Evolutionary conservation across 1,140 invertebrate genomes (phyloP).

Genomic region (Stegodyphus dumicola): DNA sequence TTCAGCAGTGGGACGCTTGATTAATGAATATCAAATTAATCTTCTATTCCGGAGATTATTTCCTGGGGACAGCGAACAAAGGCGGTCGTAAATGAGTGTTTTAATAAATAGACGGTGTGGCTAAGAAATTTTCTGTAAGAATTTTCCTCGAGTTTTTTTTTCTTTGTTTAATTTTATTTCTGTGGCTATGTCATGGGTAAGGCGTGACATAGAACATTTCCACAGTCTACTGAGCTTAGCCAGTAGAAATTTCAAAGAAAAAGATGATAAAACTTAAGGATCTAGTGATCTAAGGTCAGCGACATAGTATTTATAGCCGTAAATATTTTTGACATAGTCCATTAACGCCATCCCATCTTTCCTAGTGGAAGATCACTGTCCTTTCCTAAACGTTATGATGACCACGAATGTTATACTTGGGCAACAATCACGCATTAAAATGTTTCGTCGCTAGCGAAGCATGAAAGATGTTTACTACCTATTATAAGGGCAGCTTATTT

Average conservation of each 20-base stretch:
- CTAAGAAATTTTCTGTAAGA: neutral
- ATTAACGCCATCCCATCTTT: neutral
- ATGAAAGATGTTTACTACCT: no score
- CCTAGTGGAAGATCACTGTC: slow-evolving; percentile 1
- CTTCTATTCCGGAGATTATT: slow-evolving; percentile 44
- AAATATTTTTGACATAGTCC: slow-evolving; percentile 5
- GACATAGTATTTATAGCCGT: neutral
- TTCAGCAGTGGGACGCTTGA: neutral
- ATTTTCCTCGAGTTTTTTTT: neutral
- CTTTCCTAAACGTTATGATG: neutral
- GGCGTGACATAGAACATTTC: neutral
- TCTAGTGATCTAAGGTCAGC: neutral
- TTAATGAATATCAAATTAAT: slow-evolving; percentile 41
- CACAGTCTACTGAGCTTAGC: slow-evolving; percentile 1
- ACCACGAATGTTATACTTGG: neutral
- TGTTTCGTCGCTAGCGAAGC: neutral
- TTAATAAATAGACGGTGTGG: slow-evolving; percentile 31
- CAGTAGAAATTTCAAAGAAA: slow-evolving; percentile 2
- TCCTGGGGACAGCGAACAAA: slow-evolving; percentile 13
- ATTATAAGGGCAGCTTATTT: no score
- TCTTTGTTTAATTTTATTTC: no score
- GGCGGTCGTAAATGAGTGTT: slow-evolving; percentile 27
- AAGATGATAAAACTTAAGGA: neutral
- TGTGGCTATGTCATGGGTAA: no score
- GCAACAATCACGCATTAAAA: neutral